These are phyloP conservation scores for Malacoraja senta DNA, from an alignment of 2,797 vertebrate genomes.

Conservation along the genomic window DNA sequence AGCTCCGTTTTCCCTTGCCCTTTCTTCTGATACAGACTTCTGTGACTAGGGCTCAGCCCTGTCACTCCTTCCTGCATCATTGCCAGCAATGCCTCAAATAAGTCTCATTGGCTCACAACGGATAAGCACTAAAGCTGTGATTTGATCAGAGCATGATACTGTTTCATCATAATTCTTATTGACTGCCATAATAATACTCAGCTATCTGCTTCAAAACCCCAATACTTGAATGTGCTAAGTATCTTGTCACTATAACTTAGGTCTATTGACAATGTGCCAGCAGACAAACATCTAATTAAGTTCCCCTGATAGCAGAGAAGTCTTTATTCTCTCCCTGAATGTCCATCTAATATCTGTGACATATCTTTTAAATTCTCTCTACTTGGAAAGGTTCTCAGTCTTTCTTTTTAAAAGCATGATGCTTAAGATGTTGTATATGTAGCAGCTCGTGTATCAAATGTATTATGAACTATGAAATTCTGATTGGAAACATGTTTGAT, in stretches of 20 bases:
- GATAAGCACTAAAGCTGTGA: neutral
- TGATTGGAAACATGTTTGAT: neutral
- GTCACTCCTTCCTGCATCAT: neutral
- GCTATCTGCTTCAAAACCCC: neutral
- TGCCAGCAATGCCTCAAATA: neutral
- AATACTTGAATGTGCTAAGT: neutral
- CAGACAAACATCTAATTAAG: neutral
- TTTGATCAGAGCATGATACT: neutral
- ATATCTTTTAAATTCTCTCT: neutral
- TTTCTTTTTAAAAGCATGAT: neutral
- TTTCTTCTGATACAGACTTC: neutral
- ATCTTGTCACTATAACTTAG: neutral
- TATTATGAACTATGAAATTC: neutral
- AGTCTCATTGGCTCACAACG: neutral
- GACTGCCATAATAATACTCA: neutral
- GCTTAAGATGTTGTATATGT: neutral
- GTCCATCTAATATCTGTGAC: neutral
- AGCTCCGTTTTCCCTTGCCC: neutral
- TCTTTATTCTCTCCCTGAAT: neutral
- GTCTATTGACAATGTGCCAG: neutral
- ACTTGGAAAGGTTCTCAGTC: neutral
- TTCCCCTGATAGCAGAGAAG: neutral
- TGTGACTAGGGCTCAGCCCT: neutral
- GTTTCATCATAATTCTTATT: neutral
- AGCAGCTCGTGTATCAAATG: neutral